A percentile compares a stretch with the other conserved stretches of the same genome.
These are phyloP conservation scores for Drosophila birchii DNA, from an alignment of 2,888 invertebrate genomes.

Conservation along the genomic window DNA sequence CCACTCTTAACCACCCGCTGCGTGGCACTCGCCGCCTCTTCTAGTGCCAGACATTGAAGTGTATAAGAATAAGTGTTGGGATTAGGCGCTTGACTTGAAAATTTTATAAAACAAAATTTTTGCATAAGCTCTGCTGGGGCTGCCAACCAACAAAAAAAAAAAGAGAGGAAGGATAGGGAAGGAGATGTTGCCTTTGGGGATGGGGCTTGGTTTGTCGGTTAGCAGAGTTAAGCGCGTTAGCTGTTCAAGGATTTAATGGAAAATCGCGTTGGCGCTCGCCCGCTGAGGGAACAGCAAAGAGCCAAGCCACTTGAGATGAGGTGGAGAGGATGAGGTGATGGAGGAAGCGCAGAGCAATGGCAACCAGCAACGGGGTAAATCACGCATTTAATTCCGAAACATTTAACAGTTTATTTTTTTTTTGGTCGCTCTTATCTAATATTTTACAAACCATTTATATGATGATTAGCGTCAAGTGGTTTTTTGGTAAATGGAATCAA, in stretches of 20 bases:
- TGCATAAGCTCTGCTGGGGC: constrained; percentile 74
- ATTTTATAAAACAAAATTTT: constrained; percentile 80
- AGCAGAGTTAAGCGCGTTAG: constrained; percentile 75
- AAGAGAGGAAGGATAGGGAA: constrained; percentile 5
- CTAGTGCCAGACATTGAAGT: constrained; percentile 77
- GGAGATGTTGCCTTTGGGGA: constrained; percentile 15
- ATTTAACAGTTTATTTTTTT: constrained; percentile 76
- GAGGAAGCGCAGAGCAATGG: constrained; percentile 9
- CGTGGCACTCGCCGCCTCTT: constrained; percentile 7
- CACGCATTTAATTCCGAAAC: constrained; percentile 83
- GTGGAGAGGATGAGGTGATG: neutral
- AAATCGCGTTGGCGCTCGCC: constrained; percentile 64
- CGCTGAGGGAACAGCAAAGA: constrained; percentile 26
- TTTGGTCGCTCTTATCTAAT: constrained; percentile 61
- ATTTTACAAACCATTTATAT: constrained; percentile 84
- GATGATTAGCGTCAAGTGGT: constrained; percentile 83
- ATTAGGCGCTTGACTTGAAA: constrained; percentile 80
- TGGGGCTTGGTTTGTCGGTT: constrained; percentile 44
- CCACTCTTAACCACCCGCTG: constrained; percentile 7
- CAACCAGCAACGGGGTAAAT: constrained; percentile 75
- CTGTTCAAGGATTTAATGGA: constrained; percentile 78
- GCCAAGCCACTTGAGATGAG: constrained; percentile 38
- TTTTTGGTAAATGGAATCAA: constrained; percentile 33
- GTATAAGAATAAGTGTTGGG: constrained; percentile 81
- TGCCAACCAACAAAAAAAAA: constrained; percentile 24